Base-by-base conservation (phyloP, 2,113 vertebrate species). In the Otolemur garnettii region DNA sequence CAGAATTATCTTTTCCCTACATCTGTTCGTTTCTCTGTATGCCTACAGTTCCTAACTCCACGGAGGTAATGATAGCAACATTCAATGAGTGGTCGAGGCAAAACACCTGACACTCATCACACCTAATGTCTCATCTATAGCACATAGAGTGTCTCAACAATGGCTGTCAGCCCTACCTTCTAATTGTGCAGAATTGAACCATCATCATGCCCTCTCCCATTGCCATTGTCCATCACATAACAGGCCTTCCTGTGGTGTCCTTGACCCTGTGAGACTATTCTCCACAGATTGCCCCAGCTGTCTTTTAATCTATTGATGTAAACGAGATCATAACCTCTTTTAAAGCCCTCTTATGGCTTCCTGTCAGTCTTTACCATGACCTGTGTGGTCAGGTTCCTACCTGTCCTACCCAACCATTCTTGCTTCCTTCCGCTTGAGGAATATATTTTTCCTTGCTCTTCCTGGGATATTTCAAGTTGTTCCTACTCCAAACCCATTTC, bases 401-500 rank as follows among this genome's bases (percentile, higher is more conserved):
- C 15, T n/a, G 50, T 50, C 10, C 5, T 30, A 35, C 64, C 74
- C 14, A 11, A 60, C 57, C 17, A 42, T 64, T 55, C 59, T 90
- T 24, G 22, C 28, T 62, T 93, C 13, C 66, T 10, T 87, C 50
- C 14, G 55, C 33, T 28, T 50, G 18, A 80, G 22, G n/a, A 35
- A 94, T 30, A 69, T 11, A 68, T 59, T 86, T 92, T 42, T 87
- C 93, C 72, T 83, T 74, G 33, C 0, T 91, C 72, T 85, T 80
- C 24, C 35, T 66, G n/a, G 38, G 93, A 68, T 85, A 85, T 78
- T 90, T 74, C 69, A 91, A 91, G 28, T 50, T 82, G 24, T 68
- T 74, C 30, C 84, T 85, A 60, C 62, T 72, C 72, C 22, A 60
- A 82, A 53, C 30, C 38, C 45, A 88, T 81, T 38, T 62, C 35